Evolutionary conservation across 2,888 invertebrate genomes (phyloP).

Genomic region (Parnassius glacialis): DNA sequence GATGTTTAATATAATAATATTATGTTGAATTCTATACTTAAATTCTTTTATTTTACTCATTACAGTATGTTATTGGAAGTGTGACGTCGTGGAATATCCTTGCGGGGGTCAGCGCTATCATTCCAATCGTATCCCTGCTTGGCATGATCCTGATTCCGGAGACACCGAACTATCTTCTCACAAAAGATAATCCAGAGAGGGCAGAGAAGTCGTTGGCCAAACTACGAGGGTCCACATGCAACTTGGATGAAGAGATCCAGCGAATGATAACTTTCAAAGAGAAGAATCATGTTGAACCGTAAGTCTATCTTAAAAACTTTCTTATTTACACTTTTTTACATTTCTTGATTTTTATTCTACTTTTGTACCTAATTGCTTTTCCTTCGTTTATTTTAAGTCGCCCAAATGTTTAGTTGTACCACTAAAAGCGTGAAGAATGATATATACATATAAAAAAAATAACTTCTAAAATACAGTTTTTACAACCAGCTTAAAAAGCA

Average conservation of each 20-base stretch:
- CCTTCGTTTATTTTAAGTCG: too few relatives aligned
- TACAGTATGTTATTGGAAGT: slow-evolving; percentile 83
- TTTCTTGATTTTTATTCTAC: not conserved
- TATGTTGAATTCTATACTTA: too few relatives aligned
- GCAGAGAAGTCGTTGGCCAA: slow-evolving; percentile 81
- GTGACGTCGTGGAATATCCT: slow-evolving; percentile 82
- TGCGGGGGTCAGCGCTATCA: slow-evolving; percentile 82
- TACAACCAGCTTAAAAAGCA: too few relatives aligned
- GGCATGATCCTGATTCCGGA: slow-evolving; percentile 85
- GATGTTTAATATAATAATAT: too few relatives aligned
- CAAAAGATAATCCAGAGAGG: slow-evolving; percentile 79
- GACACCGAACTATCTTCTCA: slow-evolving; percentile 86
- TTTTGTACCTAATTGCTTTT: too few relatives aligned
- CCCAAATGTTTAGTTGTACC: too few relatives aligned
- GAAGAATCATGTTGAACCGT: slow-evolving; percentile 83
- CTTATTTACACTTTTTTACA: not conserved
- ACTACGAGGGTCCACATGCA: slow-evolving; percentile 82
- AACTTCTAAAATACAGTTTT: too few relatives aligned
- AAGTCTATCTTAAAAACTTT: slow-evolving; percentile 38
- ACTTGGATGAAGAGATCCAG: slow-evolving; percentile 83
- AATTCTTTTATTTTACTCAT: slow-evolving; percentile 26
- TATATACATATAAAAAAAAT: too few relatives aligned
- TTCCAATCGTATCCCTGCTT: slow-evolving; percentile 82
- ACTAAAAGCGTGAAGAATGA: too few relatives aligned
- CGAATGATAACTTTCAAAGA: slow-evolving; percentile 81